Conservation (phyloP, 2,113 vertebrate species). For the Protomyctophum bolini region DNA sequence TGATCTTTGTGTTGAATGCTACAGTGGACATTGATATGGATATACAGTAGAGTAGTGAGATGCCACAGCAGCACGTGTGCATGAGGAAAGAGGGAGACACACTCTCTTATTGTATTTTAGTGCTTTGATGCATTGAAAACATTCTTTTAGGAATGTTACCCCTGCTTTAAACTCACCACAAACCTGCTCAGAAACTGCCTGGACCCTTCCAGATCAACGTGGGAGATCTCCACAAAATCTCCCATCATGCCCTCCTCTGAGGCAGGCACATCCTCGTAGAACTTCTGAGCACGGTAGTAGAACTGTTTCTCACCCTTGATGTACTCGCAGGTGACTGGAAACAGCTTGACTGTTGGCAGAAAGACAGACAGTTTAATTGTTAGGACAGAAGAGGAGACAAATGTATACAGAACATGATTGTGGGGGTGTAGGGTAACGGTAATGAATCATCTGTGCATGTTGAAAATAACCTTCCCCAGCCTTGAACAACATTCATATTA, state of each 20-base stretch:
- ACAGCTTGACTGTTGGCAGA: slow-evolving; percentile 89
- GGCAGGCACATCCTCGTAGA: slow-evolving; percentile 90
- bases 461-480: background rate
- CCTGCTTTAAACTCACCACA: slow-evolving; percentile 78
- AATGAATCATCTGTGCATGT: background rate
- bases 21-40: background rate
- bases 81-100: background rate
- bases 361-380: background rate
- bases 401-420: background rate
- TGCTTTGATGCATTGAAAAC: background rate
- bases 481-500: background rate
- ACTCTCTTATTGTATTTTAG: background rate
- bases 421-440: too few species aligned
- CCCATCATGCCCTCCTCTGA: slow-evolving; percentile 98
- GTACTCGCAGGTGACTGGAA: slow-evolving; percentile 93
- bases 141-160: background rate
- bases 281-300: slow-evolving; percentile 91
- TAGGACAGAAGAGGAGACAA: slow-evolving; percentile 12
- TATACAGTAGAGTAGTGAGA: background rate
- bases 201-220: slow-evolving; percentile 88
- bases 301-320: slow-evolving; percentile 96
- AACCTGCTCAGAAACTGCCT: slow-evolving; percentile 89
- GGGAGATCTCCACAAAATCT: slow-evolving; percentile 89
- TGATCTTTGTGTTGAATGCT: background rate
- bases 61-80: background rate